Base-by-base conservation (phyloP, 2,888 invertebrate genomes). In the Troides oblongomaculatus region DNA sequence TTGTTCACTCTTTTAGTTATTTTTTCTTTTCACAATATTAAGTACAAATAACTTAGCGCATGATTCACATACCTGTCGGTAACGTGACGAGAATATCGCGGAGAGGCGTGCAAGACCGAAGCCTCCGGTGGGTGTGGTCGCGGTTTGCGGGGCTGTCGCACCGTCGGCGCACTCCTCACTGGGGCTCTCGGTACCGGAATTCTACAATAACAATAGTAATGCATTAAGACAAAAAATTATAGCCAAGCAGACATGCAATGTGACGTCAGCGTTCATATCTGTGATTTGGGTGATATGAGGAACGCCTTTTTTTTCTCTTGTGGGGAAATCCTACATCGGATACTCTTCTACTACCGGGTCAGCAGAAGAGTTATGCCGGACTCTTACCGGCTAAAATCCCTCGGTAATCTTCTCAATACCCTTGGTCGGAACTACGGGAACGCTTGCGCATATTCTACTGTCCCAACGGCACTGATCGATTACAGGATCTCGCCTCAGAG, bases 51-150 rank as follows among this genome's bases (percentile, higher is more conserved):
- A 50, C 50, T 50, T 14, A 7, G 39, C 10, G n/a, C 18, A 53
- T 18, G 8, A 57, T 6, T 60, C 8, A 71, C 75, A 59, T 0
- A 90, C 91, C 84, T 89, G 92, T 72, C 89, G 74, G 64, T 93
- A 93, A 43, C 91, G 74, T 0, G 87, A 81, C 0, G 87, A 84
- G 81, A 92, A 92, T 30, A 93, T 87, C n/a, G 87, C 81, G 0
- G 90, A 87, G 0, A 93, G 83, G 0, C 90, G 66, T 0, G 89
- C 84, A 7, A 91, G 81, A 0, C 89, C 89, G 74, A 80, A 82
- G 64, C 82, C 81, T 10, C 69, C 72, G 53, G 69, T 68, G 63
- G 75, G 72, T 14, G 72, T 66, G 12, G 74, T 74, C 58, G 60
- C 71, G 12, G 69, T 66, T 17, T 74, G 71, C 8, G 72, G 71